Percentiles rank a stretch among this genome's conserved stretches.
Evolutionary conservation across 30 jellyfish, hydroid and myxozoan genomes (phyloP).

Genomic region (Cassiopea andromeda): DNA sequence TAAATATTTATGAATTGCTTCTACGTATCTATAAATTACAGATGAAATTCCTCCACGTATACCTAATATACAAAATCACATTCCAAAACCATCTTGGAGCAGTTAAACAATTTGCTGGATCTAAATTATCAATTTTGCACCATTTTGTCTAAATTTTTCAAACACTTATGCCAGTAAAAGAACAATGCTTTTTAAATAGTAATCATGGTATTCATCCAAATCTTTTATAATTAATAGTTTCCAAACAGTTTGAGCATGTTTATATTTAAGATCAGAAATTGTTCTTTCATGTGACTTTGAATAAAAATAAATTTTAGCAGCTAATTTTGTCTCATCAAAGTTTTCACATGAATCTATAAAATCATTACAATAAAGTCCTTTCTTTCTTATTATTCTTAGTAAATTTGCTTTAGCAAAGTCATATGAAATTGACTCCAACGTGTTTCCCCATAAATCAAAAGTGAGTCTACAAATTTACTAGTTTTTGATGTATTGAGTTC

Average conservation of each 20-base stretch:
- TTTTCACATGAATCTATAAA: conserved; percentile 4
- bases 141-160: conserved; percentile 9
- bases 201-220: conserved; percentile 36
- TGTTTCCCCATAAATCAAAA: not conserved
- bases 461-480: not conserved
- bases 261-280: not conserved
- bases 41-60: no score
- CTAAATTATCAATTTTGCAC: not conserved
- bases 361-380: conserved; percentile 32
- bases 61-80: not conserved
- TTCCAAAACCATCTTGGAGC: conserved; percentile 35
- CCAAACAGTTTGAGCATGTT: conserved; percentile 42
- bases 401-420: not conserved
- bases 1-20: no score
- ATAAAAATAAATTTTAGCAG: conserved; percentile 12
- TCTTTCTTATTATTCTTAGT: not conserved
- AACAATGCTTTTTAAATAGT: conserved; percentile 14
- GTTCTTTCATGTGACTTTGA: not conserved
- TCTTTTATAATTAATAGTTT: not conserved
- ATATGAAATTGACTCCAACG: no score
- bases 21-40: no score
- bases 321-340: conserved; percentile 21
- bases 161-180: conserved; percentile 8
- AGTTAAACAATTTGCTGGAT: conserved; percentile 17
- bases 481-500: not conserved